These are phyloP conservation scores for Grammomys surdaster DNA, from an alignment of 2,113 vertebrate genomes.

Conservation along the genomic window DNA sequence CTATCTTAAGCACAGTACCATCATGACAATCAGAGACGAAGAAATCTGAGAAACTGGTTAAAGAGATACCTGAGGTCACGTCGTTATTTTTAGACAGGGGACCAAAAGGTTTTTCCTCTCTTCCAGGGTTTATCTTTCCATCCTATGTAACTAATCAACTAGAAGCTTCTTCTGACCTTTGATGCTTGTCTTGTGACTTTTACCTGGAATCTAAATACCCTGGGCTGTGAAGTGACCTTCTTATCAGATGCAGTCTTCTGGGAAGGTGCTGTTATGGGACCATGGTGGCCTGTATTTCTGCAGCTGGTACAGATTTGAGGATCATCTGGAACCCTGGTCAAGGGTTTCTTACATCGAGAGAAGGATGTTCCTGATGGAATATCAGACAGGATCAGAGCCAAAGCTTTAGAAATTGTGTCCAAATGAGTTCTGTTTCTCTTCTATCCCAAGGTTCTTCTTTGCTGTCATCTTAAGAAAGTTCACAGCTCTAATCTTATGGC, in stretches of 20 bases:
- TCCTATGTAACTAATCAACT: neutral
- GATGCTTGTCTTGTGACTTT: constrained; percentile 21
- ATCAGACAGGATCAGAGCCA: neutral
- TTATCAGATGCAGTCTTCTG: neutral
- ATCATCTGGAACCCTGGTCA: neutral
- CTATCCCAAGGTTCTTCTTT: neutral
- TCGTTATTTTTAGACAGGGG: neutral
- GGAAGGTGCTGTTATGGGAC: neutral
- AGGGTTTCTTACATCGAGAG: neutral
- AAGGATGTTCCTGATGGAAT: neutral
- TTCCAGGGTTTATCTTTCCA: neutral
- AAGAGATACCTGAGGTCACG: neutral
- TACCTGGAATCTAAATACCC: constrained; percentile 12
- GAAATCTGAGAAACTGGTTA: neutral
- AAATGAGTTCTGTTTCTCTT: neutral
- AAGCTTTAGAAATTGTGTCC: neutral
- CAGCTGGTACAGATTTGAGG: neutral
- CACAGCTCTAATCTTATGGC: neutral
- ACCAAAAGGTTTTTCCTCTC: neutral
- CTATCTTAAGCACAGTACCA: neutral
- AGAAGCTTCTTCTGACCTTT: neutral
- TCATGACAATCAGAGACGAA: neutral
- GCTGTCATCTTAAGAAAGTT: neutral
- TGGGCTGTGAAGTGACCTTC: neutral
- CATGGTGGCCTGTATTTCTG: neutral